Conservation (phyloP, 2,797 vertebrate species). For the Apodemus agrarius region DNA sequence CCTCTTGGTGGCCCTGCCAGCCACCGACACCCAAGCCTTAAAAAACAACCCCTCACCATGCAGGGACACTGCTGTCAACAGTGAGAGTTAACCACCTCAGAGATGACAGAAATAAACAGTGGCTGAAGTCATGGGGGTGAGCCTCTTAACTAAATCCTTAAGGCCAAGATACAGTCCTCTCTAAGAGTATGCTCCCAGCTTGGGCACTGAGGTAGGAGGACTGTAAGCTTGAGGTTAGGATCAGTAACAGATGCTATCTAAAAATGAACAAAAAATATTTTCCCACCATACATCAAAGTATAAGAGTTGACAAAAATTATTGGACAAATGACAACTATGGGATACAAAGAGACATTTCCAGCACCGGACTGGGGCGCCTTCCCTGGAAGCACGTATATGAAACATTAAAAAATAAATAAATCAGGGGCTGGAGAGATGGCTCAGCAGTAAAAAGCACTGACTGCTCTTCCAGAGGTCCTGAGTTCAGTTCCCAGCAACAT, state of each 20-base stretch:
- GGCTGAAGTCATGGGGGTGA: not conserved
- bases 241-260: not conserved
- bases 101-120: not conserved
- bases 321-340: not conserved
- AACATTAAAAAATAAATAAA: not conserved
- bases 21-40: not conserved
- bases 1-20: not conserved
- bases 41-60: not conserved
- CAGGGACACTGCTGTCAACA: not conserved
- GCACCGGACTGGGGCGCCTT: not conserved
- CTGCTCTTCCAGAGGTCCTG: not conserved
- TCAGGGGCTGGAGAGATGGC: not conserved
- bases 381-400: not conserved
- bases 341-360: not conserved
- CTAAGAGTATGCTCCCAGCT: not conserved
- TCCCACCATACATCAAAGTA: slow-evolving; percentile 1
- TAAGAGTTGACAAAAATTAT: not conserved
- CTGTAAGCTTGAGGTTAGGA: not conserved
- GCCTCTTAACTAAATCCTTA: slow-evolving; percentile 18
- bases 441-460: not conserved
- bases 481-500: not conserved
- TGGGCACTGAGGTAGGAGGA: not conserved
- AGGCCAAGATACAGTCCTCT: not conserved
- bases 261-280: not conserved
- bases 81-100: not conserved